Percentiles rank a stretch among this genome's conserved stretches.
phyloP scores from a whole-genome alignment of 2,797 vertebrate species.

The Austrolebias charrua region DNA sequence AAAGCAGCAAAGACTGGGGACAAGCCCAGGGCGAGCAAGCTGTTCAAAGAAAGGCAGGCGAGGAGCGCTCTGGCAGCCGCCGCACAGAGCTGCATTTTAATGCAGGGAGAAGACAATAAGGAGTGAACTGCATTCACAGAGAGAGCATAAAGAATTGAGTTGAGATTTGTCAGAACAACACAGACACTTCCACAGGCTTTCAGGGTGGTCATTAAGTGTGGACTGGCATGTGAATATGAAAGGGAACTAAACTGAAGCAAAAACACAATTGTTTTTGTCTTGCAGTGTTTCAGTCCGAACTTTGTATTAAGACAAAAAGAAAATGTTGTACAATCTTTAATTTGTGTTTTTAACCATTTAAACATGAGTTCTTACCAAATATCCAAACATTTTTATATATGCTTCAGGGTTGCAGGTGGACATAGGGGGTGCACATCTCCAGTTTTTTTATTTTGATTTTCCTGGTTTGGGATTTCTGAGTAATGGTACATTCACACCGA shows the following conservation, averaged over 20 bases:
- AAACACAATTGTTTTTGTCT: too few relatives aligned
- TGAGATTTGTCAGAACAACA: conserved; percentile 71
- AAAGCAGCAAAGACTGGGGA: conserved; percentile 67
- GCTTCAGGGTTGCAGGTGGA: too few relatives aligned
- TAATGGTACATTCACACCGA: too few relatives aligned
- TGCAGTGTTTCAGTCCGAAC: neutral
- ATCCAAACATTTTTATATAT: too few relatives aligned
- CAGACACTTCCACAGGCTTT: conserved; percentile 57
- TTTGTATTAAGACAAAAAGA: too few relatives aligned
- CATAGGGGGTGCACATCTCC: too few relatives aligned
- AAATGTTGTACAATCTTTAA: too few relatives aligned
- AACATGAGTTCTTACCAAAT: too few relatives aligned
- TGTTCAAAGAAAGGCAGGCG: conserved; percentile 76
- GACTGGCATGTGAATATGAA: neutral
- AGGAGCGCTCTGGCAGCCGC: conserved; percentile 59
- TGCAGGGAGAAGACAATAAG: conserved; percentile 52
- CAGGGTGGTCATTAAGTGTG: conserved; percentile 52
- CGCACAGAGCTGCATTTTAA: conserved; percentile 63
- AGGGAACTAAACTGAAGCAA: neutral
- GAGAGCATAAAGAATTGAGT: conserved; percentile 32
- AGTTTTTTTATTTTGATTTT: too few relatives aligned
- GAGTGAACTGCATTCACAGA: conserved; percentile 55
- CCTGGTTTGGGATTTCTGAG: too few relatives aligned
- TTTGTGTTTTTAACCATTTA: too few relatives aligned
- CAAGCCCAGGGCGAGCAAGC: conserved; percentile 79